Evolutionary conservation across 2,113 vertebrate species (phyloP).

Genomic region (Chrysemys picta): DNA sequence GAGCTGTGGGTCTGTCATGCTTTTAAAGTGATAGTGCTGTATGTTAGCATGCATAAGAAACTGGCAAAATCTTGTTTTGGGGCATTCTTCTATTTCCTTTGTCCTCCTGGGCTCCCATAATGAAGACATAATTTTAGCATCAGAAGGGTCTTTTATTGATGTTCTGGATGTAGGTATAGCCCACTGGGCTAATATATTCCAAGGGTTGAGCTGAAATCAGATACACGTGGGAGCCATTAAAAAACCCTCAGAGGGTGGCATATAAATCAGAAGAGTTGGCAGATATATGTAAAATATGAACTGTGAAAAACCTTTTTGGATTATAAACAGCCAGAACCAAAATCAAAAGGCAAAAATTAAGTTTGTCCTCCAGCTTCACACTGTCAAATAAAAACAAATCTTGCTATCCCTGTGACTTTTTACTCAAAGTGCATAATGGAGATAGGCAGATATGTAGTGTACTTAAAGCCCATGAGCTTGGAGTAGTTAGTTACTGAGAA

Average conservation of each 20-base stretch:
- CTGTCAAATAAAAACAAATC: not conserved
- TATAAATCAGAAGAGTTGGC: not conserved
- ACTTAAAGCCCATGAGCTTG: not conserved
- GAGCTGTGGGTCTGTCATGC: not conserved
- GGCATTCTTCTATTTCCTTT: not conserved
- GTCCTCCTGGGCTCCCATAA: not conserved
- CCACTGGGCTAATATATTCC: not conserved
- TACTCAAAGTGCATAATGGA: not conserved
- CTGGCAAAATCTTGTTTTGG: not conserved
- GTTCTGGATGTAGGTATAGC: not conserved
- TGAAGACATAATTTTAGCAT: not conserved
- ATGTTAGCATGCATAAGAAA: not conserved
- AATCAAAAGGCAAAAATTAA: not conserved
- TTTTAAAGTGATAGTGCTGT: not conserved
- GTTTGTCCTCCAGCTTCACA: not conserved
- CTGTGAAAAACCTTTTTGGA: not conserved
- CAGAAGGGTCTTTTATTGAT: not conserved
- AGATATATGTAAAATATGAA: not conserved
- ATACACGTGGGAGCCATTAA: not conserved
- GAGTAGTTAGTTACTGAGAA: not conserved
- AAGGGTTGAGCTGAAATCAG: not conserved
- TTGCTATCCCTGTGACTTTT: not conserved
- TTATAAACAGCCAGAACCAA: not conserved
- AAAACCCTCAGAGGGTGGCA: not conserved
- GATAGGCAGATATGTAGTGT: fast-evolving